These are phyloP conservation scores for Actenoides lindsayi DNA, from an alignment of 2,113 vertebrate species.

Conservation along the genomic window DNA sequence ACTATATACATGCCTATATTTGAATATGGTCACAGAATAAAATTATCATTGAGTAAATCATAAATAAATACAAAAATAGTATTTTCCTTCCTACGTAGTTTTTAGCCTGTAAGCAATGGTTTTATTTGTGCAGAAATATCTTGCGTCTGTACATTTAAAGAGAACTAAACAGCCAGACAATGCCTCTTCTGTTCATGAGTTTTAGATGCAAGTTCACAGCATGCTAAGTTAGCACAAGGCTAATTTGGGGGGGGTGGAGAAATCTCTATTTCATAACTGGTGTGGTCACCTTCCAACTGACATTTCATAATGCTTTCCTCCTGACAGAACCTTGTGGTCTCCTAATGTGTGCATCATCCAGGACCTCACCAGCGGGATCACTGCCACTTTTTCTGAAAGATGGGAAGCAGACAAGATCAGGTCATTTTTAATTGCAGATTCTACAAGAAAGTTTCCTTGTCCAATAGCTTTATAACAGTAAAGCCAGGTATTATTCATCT, in stretches of 20 bases:
- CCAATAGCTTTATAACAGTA: not conserved
- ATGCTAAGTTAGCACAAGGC: accelerated
- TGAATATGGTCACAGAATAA: not conserved
- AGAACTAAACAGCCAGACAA: not conserved
- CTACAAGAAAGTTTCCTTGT: not conserved
- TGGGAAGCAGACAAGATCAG: not conserved
- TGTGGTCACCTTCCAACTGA: not conserved
- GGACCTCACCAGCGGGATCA: not conserved
- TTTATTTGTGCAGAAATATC: not conserved
- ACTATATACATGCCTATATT: not conserved
- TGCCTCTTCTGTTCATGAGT: not conserved
- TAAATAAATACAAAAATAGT: not conserved
- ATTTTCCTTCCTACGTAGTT: not conserved
- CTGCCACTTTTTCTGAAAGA: not conserved
- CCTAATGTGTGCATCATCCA: not conserved
- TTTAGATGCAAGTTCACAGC: not conserved
- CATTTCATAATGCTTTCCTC: not conserved
- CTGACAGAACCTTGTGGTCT: not conserved
- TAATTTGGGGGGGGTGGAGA: not conserved
- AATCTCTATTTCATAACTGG: not conserved
- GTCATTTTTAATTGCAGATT: not conserved
- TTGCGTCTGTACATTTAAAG: not conserved
- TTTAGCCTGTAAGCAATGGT: not conserved
- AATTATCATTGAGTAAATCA: not conserved
- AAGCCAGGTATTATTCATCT: not conserved